Conservation (phyloP, 1,140 invertebrate species). For the Macrobrachium rosenbergii region DNA sequence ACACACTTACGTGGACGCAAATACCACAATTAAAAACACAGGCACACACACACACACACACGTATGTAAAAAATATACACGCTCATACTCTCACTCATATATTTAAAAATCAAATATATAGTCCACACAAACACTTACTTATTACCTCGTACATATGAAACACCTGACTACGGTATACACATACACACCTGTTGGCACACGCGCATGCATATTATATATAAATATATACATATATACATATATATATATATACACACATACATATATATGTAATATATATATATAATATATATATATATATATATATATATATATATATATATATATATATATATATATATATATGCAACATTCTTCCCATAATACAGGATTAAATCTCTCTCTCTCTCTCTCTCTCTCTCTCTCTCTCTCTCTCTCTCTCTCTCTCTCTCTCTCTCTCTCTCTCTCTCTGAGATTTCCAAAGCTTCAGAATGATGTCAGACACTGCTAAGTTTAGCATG, state of each 20-base stretch:
- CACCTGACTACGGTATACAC: too few species aligned
- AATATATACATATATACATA: neutral
- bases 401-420: too few species aligned
- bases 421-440: too few species aligned
- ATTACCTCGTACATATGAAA: too few species aligned
- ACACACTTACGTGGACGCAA: constrained; percentile 11
- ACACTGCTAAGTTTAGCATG: too few species aligned
- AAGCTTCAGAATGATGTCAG: too few species aligned
- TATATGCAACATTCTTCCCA: too few species aligned
- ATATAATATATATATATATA: neutral
- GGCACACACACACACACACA: constrained; percentile 14
- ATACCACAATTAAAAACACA: constrained; percentile 33
- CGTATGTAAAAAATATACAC: neutral
- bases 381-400: too few species aligned
- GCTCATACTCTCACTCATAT: neutral
- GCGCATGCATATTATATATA: neutral
- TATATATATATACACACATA: neutral
- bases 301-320: neutral
- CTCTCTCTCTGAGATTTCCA: too few species aligned
- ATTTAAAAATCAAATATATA: neutral
- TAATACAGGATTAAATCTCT: too few species aligned
- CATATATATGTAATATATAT: too few species aligned
- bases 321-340: neutral
- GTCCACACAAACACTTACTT: neutral
- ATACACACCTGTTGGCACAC: too few species aligned